Percentiles rank a stretch among this genome's conserved stretches.
Conservation (phyloP, 2,797 vertebrate species). For the Petrocephalus sullivani region DNA sequence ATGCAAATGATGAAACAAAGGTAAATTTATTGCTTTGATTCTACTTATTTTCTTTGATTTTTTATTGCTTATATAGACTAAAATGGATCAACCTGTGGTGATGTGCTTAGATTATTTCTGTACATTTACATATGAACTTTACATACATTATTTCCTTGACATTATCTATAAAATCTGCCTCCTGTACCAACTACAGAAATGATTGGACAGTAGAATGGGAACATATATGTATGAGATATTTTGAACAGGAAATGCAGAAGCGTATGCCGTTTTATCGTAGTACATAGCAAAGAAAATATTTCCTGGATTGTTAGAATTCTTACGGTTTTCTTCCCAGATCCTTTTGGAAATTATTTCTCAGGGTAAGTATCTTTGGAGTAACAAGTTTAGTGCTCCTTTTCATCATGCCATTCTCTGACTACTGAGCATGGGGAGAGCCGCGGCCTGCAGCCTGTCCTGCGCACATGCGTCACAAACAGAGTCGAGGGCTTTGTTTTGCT, state of each 20-base stretch:
- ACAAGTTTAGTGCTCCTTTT: background rate
- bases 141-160: background rate
- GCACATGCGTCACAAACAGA: constrained; percentile 2
- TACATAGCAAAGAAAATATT: background rate
- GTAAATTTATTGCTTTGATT: background rate
- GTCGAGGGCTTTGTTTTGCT: constrained; percentile 27
- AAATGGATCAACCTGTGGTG: background rate
- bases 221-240: background rate
- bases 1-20: background rate
- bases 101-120: background rate
- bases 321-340: background rate
- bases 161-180: background rate
- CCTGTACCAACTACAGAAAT: background rate
- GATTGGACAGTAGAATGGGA: background rate
- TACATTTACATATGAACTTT: background rate
- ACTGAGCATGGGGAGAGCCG: background rate
- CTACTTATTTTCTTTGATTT: background rate
- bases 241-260: background rate
- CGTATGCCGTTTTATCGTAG: background rate
- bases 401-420: background rate
- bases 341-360: constrained; percentile 1
- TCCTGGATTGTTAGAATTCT: background rate
- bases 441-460: background rate
- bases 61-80: background rate
- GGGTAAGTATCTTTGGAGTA: background rate